Base-by-base conservation (phyloP, 2,888 invertebrate genomes). In the Folsomia manolachei region DNA sequence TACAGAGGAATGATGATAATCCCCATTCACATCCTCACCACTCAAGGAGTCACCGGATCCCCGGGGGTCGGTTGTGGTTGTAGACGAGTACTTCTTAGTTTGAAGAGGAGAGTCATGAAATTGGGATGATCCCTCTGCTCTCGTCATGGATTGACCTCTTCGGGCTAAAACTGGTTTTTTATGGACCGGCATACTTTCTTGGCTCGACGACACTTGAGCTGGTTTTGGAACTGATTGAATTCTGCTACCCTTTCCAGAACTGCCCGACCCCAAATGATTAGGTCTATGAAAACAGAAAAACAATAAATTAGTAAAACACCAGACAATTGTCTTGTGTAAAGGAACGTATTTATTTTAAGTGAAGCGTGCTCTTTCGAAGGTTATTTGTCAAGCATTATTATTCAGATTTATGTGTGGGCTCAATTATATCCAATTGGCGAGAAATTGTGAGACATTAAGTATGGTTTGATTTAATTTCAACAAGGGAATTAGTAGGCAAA, bases 131-230 rank as follows among this genome's bases (percentile, higher is more conserved):
- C 4, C 4, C 18, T 51, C 51, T 19, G 19, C n/a, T 27, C 74
- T 67, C 27, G 69, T 65, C 52, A 71, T 9, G 14, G 73, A 71
- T 56, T 72, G 69, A 70, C 71, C 66, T 39, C 75, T 21, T 27
- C 75, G 69, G 52, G 77, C 77, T 52, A 75, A 51, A 1, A 75
- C 75, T 60, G 75, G 75, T 68, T 75, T 77, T 26, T 72, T 65
- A 61, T 77, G 75, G 1, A 75, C 63, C 11, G 69, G 60, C 73
- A 75, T 73, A 63, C 39, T 68, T 26, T 51, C 65, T 39, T 73
- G 71, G n/a, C 67, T 53, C 14, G 67, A 25, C 1, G 67, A 67
- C 23, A 56, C 56, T 56, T 62, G 62, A 24, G 62, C 26, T 60
- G 39, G 39, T 39, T 39, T 39, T 39, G 39, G 39, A 14, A 39